Base-by-base conservation (phyloP, 2,797 vertebrate genomes). In the Nasua narica region DNA sequence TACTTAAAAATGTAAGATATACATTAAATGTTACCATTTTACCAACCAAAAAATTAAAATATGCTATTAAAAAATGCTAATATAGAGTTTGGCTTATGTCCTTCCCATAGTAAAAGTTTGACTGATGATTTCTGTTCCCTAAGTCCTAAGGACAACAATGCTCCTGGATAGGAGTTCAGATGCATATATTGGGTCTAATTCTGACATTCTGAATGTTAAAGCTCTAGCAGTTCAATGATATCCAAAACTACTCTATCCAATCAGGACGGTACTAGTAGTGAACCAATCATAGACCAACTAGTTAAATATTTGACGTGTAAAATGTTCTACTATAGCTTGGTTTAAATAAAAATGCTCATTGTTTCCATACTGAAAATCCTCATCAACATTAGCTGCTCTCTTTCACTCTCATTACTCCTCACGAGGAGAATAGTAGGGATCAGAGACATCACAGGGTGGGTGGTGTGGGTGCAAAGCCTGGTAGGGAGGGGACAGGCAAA, bases 351-450 rank as follows among this genome's bases (percentile, higher is more conserved):
- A 29, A 25, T 86, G 67, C 90, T 82, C 7, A 76, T 85, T 40
- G 54, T 85, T 97, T 92, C 60, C 74, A 81, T 62, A 81, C 58
- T 58, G 87, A 87, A 94, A 94, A 87, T 13, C 62, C 87, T 89
- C 74, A 40, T 40, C 60, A 77, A 81, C 12, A 35, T 88, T 74
- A 74, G 48, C 40, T 52, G 48, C 25, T 60, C 13, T 69, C 60
- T 48, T 52, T 50, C 32, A n/a, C 27, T 48, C 43, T 8, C 43
- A 21, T 69, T 60, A 60, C 13, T 52, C 37, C 58, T 72, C 35
- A 25, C 25, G 35, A 92, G 7, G 48, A 56, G 15, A 74, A 54
- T 25, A 90, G 14, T 0, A 19, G 12, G 25, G 15, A 89, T 37
- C n/a, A 4, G 29, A 95, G 46, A 37, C 32, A 79, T 52, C 77